phyloP scores from a whole-genome alignment of 2,113 vertebrate species.

The Gallinago undulata region DNA sequence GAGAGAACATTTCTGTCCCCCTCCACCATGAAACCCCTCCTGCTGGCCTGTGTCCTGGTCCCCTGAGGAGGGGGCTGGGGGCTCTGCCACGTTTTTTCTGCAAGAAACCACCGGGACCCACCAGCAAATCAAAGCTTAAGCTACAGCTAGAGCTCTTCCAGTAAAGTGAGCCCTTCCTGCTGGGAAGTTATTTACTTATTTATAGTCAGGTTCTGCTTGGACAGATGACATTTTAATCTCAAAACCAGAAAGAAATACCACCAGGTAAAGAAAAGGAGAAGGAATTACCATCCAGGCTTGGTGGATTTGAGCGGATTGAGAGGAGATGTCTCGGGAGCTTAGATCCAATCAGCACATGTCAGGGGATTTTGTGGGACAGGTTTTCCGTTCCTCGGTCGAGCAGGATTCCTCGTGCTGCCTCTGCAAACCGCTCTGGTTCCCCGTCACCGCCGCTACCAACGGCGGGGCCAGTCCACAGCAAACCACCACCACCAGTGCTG shows the following conservation, averaged over 20 bases:
- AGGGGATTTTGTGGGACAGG: not conserved
- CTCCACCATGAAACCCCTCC: not conserved
- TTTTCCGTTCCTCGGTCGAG: not conserved
- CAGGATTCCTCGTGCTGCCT: not conserved
- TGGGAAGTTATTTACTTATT: not conserved
- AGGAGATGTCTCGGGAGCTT: not conserved
- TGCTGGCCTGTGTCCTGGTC: not conserved
- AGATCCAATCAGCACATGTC: not conserved
- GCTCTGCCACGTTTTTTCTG: not conserved
- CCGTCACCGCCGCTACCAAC: not conserved
- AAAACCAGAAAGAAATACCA: not conserved
- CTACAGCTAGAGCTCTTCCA: not conserved
- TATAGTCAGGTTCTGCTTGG: not conserved
- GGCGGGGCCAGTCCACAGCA: not conserved
- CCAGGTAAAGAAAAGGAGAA: not conserved
- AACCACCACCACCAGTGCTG: not conserved
- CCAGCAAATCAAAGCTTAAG: not conserved
- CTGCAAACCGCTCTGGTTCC: not conserved
- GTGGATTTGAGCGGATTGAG: not conserved
- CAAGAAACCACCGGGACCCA: not conserved
- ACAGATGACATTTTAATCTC: constrained; percentile 7
- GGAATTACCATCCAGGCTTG: not conserved
- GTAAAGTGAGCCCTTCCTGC: not conserved
- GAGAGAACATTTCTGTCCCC: too few species aligned
- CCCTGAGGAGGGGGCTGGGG: not conserved